Base-by-base conservation (phyloP, 2,113 vertebrate species). In the Orthonyx spaldingii region DNA sequence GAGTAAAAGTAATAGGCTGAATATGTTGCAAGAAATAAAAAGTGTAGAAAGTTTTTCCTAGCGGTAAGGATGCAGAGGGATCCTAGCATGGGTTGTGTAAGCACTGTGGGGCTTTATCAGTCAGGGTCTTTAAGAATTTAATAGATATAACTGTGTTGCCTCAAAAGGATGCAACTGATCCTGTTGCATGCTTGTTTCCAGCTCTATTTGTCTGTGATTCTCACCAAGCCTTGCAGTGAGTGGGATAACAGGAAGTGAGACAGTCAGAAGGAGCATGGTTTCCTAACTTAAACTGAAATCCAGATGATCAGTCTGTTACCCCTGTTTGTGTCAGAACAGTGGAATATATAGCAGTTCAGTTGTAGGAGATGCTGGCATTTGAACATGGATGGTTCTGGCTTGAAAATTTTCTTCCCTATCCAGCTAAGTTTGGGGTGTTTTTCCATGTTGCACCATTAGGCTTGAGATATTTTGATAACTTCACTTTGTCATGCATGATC, bases 171-270 rank as follows among this genome's bases (percentile, higher is more conserved):
- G 23, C 14, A 42, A 1, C 21, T 33, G 39, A 65, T 85, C 26
- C 44, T 46, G 6, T 55, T 85, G 24, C 63, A 11, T 41, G n/a
- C 24, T 18, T 69, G 47, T 63, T 91, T 72, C 63, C 66, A 59
- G n/a, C n/a, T 69, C 60, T 65, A 0, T 87, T 91, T 83, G n/a
- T 52, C 49, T 93, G 90, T 53, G 60, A 78, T 93, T 94, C 71
- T 89, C 30, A 66, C 71, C 60, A 90, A 80, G 42, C 16, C 16
- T 27, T 66, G 16, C 46, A 63, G 56, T 83, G 55, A 84, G 55
- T 90, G 47, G 87, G 71, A 84, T 90, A 33, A 90, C 87, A 94
- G 83, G 83, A 94, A 94, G 41, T 50, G 39, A 55, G 60, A 66
- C 41, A 59, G 56, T 91, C 83, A 82, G 83, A 42, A 82, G 32